phyloP scores from a whole-genome alignment of 2,888 invertebrate species.

The Morpho achilles region DNA sequence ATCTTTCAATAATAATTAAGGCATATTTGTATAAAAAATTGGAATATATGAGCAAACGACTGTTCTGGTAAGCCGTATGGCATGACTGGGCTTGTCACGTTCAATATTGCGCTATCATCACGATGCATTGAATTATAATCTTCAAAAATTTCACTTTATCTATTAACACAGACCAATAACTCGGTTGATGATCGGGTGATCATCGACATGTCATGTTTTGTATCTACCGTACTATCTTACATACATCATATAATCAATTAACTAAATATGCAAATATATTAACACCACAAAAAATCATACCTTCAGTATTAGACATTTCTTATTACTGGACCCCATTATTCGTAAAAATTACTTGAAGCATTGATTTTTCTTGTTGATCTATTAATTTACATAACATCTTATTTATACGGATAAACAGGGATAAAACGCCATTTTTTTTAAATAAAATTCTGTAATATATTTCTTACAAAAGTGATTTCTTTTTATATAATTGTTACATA shows the following conservation, averaged over 20 bases:
- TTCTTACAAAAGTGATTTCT: too few relatives aligned
- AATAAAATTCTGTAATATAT: too few relatives aligned
- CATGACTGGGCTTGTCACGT: constrained; percentile 60
- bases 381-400: too few relatives aligned
- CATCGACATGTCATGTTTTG: constrained; percentile 64
- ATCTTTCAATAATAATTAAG: constrained; percentile 19
- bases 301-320: too few relatives aligned
- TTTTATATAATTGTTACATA: too few relatives aligned
- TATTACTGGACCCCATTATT: too few relatives aligned
- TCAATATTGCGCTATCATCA: constrained; percentile 39
- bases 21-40: constrained; percentile 31
- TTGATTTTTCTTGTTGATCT: too few relatives aligned
- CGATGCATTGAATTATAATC: constrained; percentile 18
- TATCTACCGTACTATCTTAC: not conserved
- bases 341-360: too few relatives aligned
- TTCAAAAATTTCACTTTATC: constrained; percentile 13
- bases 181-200: constrained; percentile 32
- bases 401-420: too few relatives aligned
- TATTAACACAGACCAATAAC: constrained; percentile 42
- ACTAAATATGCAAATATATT: not conserved
- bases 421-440: too few relatives aligned
- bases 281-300: too few relatives aligned
- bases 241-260: not conserved
- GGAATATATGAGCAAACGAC: constrained; percentile 40
- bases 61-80: constrained; percentile 69